phyloP scores from a whole-genome alignment of 2,113 vertebrate genomes.

The Indri indri region DNA sequence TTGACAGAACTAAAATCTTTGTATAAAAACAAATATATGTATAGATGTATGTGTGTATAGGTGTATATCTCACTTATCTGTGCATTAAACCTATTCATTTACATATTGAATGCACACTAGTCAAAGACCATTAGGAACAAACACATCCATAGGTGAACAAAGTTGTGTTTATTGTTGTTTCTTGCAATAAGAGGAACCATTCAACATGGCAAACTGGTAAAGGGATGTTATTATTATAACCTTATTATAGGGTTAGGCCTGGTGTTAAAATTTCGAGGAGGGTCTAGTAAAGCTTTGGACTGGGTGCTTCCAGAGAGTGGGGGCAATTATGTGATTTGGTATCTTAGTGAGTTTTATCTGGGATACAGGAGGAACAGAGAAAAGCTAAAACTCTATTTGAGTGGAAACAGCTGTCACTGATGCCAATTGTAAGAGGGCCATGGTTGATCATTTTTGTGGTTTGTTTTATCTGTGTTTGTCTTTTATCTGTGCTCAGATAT shows the following conservation, averaged over 20 bases:
- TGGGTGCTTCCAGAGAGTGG: background rate
- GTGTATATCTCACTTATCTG: background rate
- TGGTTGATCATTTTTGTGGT: background rate
- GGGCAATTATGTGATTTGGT: background rate
- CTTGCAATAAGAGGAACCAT: background rate
- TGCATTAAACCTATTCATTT: background rate
- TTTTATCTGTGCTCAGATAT: background rate
- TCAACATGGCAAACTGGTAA: background rate
- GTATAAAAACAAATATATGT: background rate
- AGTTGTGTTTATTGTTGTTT: background rate
- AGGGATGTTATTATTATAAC: background rate
- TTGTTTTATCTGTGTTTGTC: background rate
- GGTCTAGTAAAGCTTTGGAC: background rate
- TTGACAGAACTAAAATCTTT: background rate
- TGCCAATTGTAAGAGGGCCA: background rate
- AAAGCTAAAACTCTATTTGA: background rate
- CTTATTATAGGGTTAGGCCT: background rate
- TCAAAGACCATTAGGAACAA: background rate
- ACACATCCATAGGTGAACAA: background rate
- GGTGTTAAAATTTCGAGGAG: background rate
- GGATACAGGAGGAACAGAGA: background rate
- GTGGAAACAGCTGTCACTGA: background rate
- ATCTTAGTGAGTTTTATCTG: background rate
- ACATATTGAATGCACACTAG: background rate
- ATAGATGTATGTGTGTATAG: background rate